Percentiles rank a stretch among this genome's conserved stretches.
These are phyloP conservation scores for Nineta flava DNA, from an alignment of 2,888 invertebrate species.

Conservation along the genomic window DNA sequence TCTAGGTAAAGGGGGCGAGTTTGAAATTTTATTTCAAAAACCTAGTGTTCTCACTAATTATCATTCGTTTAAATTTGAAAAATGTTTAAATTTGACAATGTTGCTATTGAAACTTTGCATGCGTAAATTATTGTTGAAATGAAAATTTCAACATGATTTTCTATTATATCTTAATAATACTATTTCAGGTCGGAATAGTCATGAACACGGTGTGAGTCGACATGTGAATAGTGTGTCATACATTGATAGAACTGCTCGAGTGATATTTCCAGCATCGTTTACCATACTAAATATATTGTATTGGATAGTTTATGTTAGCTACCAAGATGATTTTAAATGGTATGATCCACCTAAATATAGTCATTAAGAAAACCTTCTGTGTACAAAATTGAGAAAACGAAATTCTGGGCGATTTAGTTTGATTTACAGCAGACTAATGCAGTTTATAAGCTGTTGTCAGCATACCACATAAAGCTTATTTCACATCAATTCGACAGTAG, in stretches of 20 bases:
- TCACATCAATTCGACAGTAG: too few species aligned
- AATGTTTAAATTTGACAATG: too few species aligned
- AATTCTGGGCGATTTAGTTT: too few species aligned
- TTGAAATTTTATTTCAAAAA: too few species aligned
- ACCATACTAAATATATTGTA: conserved; percentile 74
- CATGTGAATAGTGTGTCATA: conserved; percentile 76
- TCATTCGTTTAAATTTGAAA: too few species aligned
- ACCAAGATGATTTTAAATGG: conserved; percentile 60
- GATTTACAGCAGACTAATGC: too few species aligned
- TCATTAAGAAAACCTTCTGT: background rate
- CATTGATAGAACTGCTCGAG: conserved; percentile 66
- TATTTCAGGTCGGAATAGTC: conserved; percentile 26
- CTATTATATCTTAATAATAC: conserved; percentile 1
- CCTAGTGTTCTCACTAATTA: too few species aligned
- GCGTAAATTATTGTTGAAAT: conserved; percentile 11
- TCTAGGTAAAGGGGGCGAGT: too few species aligned
- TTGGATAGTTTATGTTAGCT: conserved; percentile 73
- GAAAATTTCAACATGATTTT: background rate
- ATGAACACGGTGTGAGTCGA: conserved; percentile 28
- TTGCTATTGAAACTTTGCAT: too few species aligned
- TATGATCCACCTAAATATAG: conserved; percentile 41
- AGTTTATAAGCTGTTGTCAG: too few species aligned
- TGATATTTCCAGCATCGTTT: conserved; percentile 76
- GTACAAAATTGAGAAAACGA: background rate
- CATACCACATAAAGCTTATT: too few species aligned